phyloP scores from a whole-genome alignment of 1,140 invertebrate genomes.

The Heliconius congener region DNA sequence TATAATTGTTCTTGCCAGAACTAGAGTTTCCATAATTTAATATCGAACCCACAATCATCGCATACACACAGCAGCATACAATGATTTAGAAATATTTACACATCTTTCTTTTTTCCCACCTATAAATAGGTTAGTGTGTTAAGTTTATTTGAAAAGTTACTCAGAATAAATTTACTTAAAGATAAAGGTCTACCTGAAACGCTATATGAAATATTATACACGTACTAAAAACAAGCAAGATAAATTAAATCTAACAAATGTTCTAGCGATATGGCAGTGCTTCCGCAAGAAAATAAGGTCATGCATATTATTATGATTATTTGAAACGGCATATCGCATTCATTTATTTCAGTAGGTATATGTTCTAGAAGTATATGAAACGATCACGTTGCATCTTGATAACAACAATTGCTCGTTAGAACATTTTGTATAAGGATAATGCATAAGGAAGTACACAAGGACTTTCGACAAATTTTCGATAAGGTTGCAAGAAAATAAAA shows the following conservation, averaged over 20 bases:
- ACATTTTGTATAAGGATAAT: slow-evolving; percentile 22
- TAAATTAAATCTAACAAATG: slow-evolving; percentile 6
- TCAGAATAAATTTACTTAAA: no score
- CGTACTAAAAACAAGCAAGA: not conserved
- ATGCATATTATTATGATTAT: slow-evolving; percentile 2
- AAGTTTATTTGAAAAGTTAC: no score
- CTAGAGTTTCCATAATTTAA: no score
- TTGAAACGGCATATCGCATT: slow-evolving; percentile 2
- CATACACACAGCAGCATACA: no score
- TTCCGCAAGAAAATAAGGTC: slow-evolving; percentile 10
- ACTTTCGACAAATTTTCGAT: not conserved
- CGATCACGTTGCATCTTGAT: slow-evolving; percentile 7
- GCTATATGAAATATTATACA: not conserved
- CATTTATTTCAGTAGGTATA: not conserved
- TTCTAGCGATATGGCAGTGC: not conserved
- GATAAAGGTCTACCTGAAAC: no score
- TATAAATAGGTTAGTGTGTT: no score
- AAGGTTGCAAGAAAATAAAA: not conserved
- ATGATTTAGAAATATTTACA: no score
- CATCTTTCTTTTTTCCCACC: no score
- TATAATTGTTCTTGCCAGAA: no score
- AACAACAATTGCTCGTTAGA: slow-evolving; percentile 14
- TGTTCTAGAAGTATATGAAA: not conserved
- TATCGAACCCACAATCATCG: no score
- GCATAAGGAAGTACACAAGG: not conserved